Evolutionary conservation across 2,113 vertebrate genomes (phyloP).

Genomic region (Nestor notabilis): DNA sequence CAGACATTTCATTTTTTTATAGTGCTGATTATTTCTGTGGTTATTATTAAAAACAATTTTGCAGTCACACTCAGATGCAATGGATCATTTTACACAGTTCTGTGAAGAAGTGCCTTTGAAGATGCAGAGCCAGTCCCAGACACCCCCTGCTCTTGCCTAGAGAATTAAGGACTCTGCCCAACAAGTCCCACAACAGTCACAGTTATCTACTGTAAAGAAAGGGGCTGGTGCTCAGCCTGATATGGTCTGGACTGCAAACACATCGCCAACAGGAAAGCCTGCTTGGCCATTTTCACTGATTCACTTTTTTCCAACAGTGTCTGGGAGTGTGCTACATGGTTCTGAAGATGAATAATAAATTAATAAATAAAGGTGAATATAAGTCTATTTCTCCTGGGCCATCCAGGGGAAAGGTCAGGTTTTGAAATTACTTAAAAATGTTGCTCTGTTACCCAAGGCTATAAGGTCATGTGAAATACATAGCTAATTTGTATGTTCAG

Average conservation of each 20-base stretch:
- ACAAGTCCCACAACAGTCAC: background rate
- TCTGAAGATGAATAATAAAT: background rate
- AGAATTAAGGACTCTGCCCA: background rate
- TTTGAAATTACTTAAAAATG: background rate
- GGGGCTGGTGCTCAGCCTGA: background rate
- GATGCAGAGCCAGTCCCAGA: background rate
- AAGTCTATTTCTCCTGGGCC: background rate
- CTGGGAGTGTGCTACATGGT: background rate
- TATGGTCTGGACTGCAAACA: background rate
- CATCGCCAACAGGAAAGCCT: background rate
- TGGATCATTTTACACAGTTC: background rate
- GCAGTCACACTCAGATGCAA: background rate
- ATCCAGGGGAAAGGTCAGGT: background rate
- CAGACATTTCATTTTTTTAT: background rate
- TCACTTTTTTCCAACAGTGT: background rate
- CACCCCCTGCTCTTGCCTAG: background rate
- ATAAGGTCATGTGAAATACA: background rate
- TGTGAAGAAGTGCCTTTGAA: background rate
- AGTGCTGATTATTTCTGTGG: background rate
- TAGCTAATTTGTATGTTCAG: background rate
- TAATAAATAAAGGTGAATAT: background rate
- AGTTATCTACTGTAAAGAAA: accelerated
- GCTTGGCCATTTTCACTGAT: background rate
- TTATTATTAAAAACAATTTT: background rate
- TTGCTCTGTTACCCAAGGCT: background rate